Base-by-base conservation (phyloP, 2,113 vertebrate species). In the Scomber colias region DNA sequence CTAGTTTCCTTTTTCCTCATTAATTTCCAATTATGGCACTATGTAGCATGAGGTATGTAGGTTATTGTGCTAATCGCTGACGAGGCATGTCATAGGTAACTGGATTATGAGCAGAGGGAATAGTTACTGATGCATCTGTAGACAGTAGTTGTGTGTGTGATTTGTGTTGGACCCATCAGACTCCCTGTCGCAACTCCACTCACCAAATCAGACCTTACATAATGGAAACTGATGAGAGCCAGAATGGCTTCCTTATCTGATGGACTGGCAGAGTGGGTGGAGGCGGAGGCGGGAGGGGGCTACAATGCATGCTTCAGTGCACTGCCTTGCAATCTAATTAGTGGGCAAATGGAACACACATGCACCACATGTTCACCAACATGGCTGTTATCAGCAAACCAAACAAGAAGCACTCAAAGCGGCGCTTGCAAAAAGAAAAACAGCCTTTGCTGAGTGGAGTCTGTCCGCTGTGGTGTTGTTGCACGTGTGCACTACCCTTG, bases 191-290 rank as follows among this genome's bases (percentile, higher is more conserved):
- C 75, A 89, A 82, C 81, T 72, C 83, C 66, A 79, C 90, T 88
- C 87, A 81, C 81, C 89, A 85, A 90, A 92, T 91, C 84, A 84
- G 59, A 59, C 81, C 84, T 83, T 83, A 83, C 92, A 93, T 91
- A 93, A 94, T 92, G 92, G 92, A 92, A 93, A 94, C 86, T 83
- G 93, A 93, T 92, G 93, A 94, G 93, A 87, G 85, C 84, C 88
- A 80, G 91, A 93, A 94, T 94, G 92, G 88, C 81, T 86, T 92
- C 86, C 93, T 94, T 95, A 95, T 95, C 95, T 93, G 95, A 95
- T 93, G 82, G 89, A 91, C 90, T 76, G 86, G 80, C 86, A 89
- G 77, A 84, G 87, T 66, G 85, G 91, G 85, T 77, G 79, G 87
- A 77, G 85, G 76, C 1, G 48, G 70, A 16, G 71, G 78, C 44